Percentiles rank a stretch among this genome's conserved stretches.
phyloP scores from a whole-genome alignment of 2,888 invertebrate genomes.

The Adela reaumurella region DNA sequence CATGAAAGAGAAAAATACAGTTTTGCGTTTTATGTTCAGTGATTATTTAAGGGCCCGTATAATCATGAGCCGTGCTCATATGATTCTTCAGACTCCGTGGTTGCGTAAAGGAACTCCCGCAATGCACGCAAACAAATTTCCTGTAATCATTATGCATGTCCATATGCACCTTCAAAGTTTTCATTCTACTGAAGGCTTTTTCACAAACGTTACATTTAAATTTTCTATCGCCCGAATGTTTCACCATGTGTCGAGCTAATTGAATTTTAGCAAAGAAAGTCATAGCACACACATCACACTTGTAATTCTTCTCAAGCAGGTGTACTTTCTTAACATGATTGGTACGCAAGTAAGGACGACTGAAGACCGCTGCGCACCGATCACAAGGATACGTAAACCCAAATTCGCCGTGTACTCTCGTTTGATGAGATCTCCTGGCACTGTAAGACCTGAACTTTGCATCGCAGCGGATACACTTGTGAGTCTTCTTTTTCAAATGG shows the following conservation, averaged over 20 bases:
- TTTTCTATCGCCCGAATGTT: slow-evolving; percentile 22
- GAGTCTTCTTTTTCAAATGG: slow-evolving; percentile 17
- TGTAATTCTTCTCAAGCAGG: slow-evolving; percentile 19
- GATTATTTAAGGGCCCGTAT: not conserved
- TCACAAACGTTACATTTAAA: slow-evolving; percentile 22
- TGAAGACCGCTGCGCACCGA: not conserved
- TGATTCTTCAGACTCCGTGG: slow-evolving; percentile 32
- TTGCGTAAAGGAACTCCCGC: slow-evolving; percentile 26
- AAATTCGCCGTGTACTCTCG: not conserved
- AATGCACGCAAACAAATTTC: slow-evolving; percentile 18
- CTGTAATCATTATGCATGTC: slow-evolving; percentile 22
- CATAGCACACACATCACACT: slow-evolving; percentile 21
- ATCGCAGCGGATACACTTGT: slow-evolving; percentile 17
- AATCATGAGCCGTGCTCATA: slow-evolving; percentile 25
- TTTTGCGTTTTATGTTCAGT: too few relatives aligned
- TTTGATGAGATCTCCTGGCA: not conserved
- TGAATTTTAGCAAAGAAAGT: slow-evolving; percentile 22
- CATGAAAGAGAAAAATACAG: too few relatives aligned
- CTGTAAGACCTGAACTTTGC: slow-evolving; percentile 10
- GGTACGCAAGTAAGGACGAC: not conserved
- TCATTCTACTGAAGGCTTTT: slow-evolving; percentile 15
- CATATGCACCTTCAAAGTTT: slow-evolving; percentile 27
- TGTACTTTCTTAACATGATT: slow-evolving; percentile 6
- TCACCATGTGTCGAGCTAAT: slow-evolving; percentile 24
- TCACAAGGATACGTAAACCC: not conserved